Conservation (phyloP, 2,888 invertebrate species). For the Drosophila heteroneura region DNA sequence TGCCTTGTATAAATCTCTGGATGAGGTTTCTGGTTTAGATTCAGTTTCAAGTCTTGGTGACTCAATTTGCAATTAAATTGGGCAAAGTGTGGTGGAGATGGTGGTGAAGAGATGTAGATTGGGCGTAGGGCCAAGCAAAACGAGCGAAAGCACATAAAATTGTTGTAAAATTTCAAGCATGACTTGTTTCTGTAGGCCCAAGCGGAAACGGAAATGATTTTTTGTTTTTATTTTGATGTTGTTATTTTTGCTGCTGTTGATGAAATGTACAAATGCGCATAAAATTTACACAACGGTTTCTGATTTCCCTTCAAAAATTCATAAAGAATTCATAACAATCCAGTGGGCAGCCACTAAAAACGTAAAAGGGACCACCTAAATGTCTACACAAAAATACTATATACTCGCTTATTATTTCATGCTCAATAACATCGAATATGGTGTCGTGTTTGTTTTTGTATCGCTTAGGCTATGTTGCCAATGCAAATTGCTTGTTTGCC, state of each 20-base stretch:
- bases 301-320: constrained; percentile 47
- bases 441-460: constrained; percentile 21
- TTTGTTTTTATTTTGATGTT: constrained; percentile 8
- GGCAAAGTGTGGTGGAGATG: background rate
- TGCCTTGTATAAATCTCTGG: constrained; percentile 3
- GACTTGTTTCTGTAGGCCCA: constrained; percentile 57
- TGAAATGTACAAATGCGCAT: constrained; percentile 37
- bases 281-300: constrained; percentile 45
- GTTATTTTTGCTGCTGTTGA: constrained; percentile 16
- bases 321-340: constrained; percentile 62
- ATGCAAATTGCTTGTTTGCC: constrained; percentile 16
- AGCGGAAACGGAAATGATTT: constrained; percentile 73
- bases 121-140: constrained; percentile 4
- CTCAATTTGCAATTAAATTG: constrained; percentile 61
- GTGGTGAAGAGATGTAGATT: background rate
- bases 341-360: constrained; percentile 35
- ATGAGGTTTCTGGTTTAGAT: constrained; percentile 10
- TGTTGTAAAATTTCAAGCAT: constrained; percentile 66
- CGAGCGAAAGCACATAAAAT: constrained; percentile 35
- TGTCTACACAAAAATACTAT: constrained; percentile 24
- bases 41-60: constrained; percentile 31
- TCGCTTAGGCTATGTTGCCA: constrained; percentile 6
- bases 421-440: constrained; percentile 46
- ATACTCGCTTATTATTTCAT: constrained; percentile 36
- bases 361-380: constrained; percentile 40